Conservation (phyloP, 2,113 vertebrate species). For the Bothrops jararaca region DNA sequence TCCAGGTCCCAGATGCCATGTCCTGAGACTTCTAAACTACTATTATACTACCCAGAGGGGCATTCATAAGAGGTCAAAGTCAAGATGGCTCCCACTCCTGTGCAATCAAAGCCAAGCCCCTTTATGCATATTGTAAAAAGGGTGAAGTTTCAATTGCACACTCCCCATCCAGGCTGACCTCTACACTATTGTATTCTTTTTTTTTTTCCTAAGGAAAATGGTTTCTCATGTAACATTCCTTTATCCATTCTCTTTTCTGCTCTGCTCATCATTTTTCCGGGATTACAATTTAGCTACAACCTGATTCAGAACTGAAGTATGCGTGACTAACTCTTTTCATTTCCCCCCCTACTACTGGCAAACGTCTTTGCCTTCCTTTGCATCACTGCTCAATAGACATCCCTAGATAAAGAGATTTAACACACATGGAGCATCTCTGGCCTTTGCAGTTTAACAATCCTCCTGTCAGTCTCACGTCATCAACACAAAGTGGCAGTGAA, state of each 20-base stretch:
- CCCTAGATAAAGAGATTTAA: neutral
- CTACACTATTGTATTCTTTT: neutral
- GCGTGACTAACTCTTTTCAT: neutral
- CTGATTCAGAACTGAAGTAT: neutral
- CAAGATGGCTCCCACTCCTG: neutral
- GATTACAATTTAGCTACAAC: neutral
- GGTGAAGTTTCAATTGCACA: neutral
- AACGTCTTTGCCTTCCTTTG: too few relatives aligned
- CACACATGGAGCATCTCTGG: neutral
- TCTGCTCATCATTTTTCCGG: neutral
- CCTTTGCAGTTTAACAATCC: neutral
- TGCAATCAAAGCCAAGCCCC: neutral
- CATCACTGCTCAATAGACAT: neutral
- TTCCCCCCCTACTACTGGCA: rapidly evolving
- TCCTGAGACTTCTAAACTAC: neutral
- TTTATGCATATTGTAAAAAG: neutral
- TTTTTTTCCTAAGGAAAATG: neutral
- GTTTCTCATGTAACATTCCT: neutral
- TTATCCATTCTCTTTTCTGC: neutral
- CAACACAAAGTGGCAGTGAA: neutral
- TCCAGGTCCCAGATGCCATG: neutral
- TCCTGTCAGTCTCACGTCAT: neutral
- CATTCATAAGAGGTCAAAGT: neutral
- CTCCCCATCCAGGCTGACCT: neutral
- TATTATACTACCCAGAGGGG: neutral